Evolutionary conservation across 2,888 invertebrate species (phyloP).

Genomic region (Hartigia nigra): DNA sequence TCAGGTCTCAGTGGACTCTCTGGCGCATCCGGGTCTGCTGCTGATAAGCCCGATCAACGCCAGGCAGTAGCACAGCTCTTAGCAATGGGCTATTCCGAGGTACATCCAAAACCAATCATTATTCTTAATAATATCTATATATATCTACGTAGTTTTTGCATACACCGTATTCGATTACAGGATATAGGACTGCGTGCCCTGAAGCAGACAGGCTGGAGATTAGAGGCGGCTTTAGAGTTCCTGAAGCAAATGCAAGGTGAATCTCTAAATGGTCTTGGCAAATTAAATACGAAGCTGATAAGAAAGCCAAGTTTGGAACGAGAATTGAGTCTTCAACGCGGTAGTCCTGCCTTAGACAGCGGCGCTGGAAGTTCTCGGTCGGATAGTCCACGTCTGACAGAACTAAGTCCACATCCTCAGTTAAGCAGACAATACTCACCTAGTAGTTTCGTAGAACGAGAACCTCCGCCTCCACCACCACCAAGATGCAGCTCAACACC

Average conservation of each 20-base stretch:
- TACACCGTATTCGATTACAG: conserved; percentile 63
- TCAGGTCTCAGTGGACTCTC: conserved; percentile 72
- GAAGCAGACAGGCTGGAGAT: conserved; percentile 76
- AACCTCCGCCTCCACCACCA: conserved; percentile 78
- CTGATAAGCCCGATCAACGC: conserved; percentile 74
- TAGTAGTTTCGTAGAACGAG: conserved; percentile 70
- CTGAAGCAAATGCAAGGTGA: conserved; percentile 74
- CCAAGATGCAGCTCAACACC: conserved; percentile 80
- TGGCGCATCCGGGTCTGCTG: conserved; percentile 72
- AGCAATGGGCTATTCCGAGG: conserved; percentile 82
- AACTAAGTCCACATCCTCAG: conserved; percentile 72
- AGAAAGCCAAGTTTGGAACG: conserved; percentile 91
- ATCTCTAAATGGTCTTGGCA: conserved; percentile 71
- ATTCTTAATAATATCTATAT: neutral
- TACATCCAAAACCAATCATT: conserved; percentile 49
- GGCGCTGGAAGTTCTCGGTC: conserved; percentile 91
- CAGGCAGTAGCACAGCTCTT: conserved; percentile 76
- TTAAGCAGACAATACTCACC: conserved; percentile 80
- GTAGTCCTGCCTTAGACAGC: conserved; percentile 88
- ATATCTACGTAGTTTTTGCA: neutral
- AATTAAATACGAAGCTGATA: conserved; percentile 76
- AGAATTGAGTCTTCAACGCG: conserved; percentile 80
- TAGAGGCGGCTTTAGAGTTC: conserved; percentile 78
- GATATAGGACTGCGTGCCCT: conserved; percentile 77
- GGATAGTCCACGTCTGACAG: conserved; percentile 84